These are phyloP conservation scores for Lasius fuliginosus DNA, from an alignment of 2,888 invertebrate genomes.

Conservation along the genomic window DNA sequence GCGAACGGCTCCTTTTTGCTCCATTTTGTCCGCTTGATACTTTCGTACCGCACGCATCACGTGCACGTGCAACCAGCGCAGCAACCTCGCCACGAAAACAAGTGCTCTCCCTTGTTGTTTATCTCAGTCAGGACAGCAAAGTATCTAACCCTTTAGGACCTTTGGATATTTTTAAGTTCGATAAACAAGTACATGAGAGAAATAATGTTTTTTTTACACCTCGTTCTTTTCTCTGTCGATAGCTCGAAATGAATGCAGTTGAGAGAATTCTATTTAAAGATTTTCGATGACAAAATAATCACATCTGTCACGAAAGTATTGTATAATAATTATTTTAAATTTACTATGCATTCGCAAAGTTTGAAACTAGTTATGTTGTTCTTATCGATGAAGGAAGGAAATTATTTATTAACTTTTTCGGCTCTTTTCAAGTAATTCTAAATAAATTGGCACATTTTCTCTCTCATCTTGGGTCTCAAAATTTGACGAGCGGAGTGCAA, in stretches of 20 bases:
- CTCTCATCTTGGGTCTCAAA: background rate
- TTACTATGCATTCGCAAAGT: background rate
- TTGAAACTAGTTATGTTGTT: background rate
- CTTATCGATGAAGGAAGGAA: background rate
- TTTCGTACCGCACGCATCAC: conserved; percentile 46
- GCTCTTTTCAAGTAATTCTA: no score
- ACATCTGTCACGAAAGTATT: background rate
- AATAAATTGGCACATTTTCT: background rate
- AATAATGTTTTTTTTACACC: background rate
- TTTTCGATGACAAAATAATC: background rate
- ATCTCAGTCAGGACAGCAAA: conserved; percentile 42
- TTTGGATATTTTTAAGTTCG: conserved; percentile 40
- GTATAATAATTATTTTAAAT: background rate
- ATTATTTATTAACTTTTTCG: background rate
- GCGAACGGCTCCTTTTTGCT: conserved; percentile 24
- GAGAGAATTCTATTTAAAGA: background rate
- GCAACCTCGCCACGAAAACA: conserved; percentile 37
- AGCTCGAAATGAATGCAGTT: background rate
- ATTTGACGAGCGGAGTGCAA: background rate
- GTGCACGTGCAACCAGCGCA: conserved; percentile 28
- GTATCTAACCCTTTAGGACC: conserved; percentile 47
- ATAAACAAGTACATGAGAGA: conserved; percentile 26
- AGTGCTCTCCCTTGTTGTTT: conserved; percentile 39
- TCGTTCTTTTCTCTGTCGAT: background rate
- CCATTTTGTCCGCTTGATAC: conserved; percentile 32